phyloP scores from a whole-genome alignment of 1,140 invertebrate genomes.

The Telenomus remus region DNA sequence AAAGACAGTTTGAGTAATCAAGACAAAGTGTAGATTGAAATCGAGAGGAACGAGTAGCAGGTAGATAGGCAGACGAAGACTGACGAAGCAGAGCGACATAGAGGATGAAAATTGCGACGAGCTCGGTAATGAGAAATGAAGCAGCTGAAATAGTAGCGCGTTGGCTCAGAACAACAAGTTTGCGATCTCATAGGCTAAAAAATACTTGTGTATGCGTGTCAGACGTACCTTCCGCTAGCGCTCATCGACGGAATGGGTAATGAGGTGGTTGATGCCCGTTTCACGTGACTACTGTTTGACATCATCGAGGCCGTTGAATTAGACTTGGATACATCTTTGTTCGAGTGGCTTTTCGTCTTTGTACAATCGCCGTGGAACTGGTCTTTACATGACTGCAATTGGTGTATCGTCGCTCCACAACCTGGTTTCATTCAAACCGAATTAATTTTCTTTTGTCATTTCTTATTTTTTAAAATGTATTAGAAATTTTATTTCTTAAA shows the following conservation, averaged over 20 bases:
- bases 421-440: conserved; percentile 74
- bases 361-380: conserved; percentile 85
- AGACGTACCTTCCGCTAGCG: conserved; percentile 70
- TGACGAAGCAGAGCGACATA: too few relatives aligned
- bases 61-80: too few relatives aligned
- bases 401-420: conserved; percentile 89
- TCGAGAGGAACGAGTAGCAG: too few relatives aligned
- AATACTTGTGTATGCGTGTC: conserved; percentile 36
- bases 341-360: conserved; percentile 74
- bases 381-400: conserved; percentile 87
- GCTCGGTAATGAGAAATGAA: too few relatives aligned
- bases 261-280: conserved; percentile 70
- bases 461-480: too few relatives aligned
- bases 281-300: conserved; percentile 63
- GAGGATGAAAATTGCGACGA: too few relatives aligned
- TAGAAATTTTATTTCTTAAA: too few relatives aligned
- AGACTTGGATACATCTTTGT: conserved; percentile 69
- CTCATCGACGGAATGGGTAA: conserved; percentile 64
- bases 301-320: conserved; percentile 67
- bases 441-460: background rate
- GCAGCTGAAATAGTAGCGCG: background rate
- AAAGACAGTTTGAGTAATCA: too few relatives aligned
- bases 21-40: too few relatives aligned
- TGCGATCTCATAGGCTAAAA: background rate
- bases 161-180: conserved; percentile 31